Evolutionary conservation across 1,140 invertebrate genomes (phyloP).

Genomic region (Zaprionus gabonicus): DNA sequence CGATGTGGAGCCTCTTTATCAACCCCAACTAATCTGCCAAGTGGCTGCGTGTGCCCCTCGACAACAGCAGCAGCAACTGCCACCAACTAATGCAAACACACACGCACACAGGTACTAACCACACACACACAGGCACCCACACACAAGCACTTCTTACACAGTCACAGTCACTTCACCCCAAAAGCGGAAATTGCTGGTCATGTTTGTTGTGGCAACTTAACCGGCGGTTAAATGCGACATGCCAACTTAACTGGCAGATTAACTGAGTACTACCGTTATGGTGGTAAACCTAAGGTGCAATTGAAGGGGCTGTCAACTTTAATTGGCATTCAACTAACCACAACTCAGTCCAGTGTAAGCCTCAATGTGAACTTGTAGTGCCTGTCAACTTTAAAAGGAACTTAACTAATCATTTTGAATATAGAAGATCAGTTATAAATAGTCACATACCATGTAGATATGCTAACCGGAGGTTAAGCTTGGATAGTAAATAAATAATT

Average conservation of each 20-base stretch:
- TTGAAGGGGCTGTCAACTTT: background rate
- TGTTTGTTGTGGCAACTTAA: slow-evolving; percentile 7
- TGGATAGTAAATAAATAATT: too few species aligned
- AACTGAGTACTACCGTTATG: background rate
- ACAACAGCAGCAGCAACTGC: background rate
- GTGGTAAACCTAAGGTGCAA: too few species aligned
- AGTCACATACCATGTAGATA: too few species aligned
- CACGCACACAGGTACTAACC: background rate
- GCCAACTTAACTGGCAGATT: background rate
- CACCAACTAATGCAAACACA: background rate
- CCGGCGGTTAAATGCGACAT: background rate
- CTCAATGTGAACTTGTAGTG: background rate
- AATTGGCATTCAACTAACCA: background rate
- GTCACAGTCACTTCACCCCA: slow-evolving; percentile 11
- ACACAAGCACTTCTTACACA: background rate
- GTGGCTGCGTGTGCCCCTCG: slow-evolving; percentile 6
- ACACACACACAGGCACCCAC: background rate
- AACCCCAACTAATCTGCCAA: slow-evolving; percentile 52
- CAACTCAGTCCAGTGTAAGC: background rate
- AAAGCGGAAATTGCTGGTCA: slow-evolving; percentile 29
- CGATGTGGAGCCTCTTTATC: slow-evolving; percentile 33
- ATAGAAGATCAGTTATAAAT: too few species aligned
- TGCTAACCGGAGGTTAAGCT: too few species aligned
- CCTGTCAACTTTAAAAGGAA: too few species aligned
- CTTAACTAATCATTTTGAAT: too few species aligned